phyloP scores from a whole-genome alignment of 1,140 invertebrate genomes.

The Theocolax elegans region DNA sequence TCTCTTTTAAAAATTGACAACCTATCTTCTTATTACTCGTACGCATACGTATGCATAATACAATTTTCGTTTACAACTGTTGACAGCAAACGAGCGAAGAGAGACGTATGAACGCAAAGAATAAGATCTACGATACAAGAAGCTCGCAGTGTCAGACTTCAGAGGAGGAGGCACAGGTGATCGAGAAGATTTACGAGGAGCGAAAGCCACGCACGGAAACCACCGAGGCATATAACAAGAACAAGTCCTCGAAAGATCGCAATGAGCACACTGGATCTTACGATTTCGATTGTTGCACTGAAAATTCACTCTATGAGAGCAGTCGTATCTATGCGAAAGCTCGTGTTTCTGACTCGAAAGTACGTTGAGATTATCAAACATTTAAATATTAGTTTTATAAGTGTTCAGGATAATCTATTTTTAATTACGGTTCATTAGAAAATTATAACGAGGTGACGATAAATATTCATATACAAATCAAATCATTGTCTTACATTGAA shows the following conservation, averaged over 20 bases:
- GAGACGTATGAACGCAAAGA: conserved; percentile 50
- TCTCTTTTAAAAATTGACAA: too few species aligned
- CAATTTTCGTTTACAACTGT: too few species aligned
- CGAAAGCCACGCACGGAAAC: conserved; percentile 10
- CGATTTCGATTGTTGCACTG: conserved; percentile 26
- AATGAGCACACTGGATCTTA: conserved; percentile 13
- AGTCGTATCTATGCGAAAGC: conserved; percentile 28
- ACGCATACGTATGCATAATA: too few species aligned
- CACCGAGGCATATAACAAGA: conserved; percentile 41
- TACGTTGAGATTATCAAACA: too few species aligned
- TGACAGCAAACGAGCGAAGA: conserved; percentile 42
- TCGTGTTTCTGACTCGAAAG: neutral
- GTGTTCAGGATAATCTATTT: neutral
- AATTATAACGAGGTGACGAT: too few species aligned
- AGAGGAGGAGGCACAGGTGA: conserved; percentile 7
- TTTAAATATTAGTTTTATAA: too few species aligned
- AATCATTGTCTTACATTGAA: too few species aligned
- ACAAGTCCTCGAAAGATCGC: conserved; percentile 12
- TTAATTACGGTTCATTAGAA: too few species aligned
- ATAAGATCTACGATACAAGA: conserved; percentile 47
- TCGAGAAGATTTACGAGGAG: conserved; percentile 43
- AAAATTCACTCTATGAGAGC: conserved; percentile 38
- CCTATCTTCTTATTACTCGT: too few species aligned
- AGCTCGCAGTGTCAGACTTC: neutral
- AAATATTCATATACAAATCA: too few species aligned